Evolutionary conservation across 1,140 invertebrate genomes (phyloP), one percentile per base, ranked within the genome.

Genomic region (Philotrypesis tridentata): DNA sequence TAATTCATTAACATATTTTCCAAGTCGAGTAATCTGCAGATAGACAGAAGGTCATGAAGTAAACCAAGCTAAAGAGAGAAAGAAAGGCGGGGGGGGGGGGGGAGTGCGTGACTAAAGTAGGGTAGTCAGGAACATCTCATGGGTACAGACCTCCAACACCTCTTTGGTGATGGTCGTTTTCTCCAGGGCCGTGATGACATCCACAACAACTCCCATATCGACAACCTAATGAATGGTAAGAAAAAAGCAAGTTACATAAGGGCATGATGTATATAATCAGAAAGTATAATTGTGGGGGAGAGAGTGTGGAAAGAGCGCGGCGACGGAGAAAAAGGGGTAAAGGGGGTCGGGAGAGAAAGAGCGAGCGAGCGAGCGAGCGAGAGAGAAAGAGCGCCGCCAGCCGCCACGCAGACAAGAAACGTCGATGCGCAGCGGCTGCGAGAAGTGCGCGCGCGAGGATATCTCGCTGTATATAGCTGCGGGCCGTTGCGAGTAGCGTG

Each of bases 101-200:
- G n/a, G n/a, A n/a, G n/a, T n/a, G n/a, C n/a, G n/a, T n/a, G n/a
- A n/a, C n/a, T 61, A 23, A 29, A 65, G 23, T 65, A 65, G 61
- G 84, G 84, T 63, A 79, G 65, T 67, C 72, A 75, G 60, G 12
- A 25, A 72, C 29, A 65, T 65, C 12, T 23, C n/a, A 17, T 27
- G 72, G 23, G 71, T 77, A 67, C 25, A 92, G 93, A 97, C 97
- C 95, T 98, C 97, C 93, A 98, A 93, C 92, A 97, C 94, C 92
- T 98, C 97, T 94, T 97, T 97, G 92, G 97, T 98, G 93, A 99
- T 97, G 92, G 96, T 94, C 91, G 96, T 96, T 92, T 95, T 96
- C 93, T 99, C 98, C 95, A 98, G 93, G 89, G 96, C 94, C 91
- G 96, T 94, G 93, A 99, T 97, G 92, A 98, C 95, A 92, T 98